Evolutionary conservation across 2,888 invertebrate genomes (phyloP), one percentile per base, ranked within the genome.

Genomic region (Sycophila texana): DNA sequence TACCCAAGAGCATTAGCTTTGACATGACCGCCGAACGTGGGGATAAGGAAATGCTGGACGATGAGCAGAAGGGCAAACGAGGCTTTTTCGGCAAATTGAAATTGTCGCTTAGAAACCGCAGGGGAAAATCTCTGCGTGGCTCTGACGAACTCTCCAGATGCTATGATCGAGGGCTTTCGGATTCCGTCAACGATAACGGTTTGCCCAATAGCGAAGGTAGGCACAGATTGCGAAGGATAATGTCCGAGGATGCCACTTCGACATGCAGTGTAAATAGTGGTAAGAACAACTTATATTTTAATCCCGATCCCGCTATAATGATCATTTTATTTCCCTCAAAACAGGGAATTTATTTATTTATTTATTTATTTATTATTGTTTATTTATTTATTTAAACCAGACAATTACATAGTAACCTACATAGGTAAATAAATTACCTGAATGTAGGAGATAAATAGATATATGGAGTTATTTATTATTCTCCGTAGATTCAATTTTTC

Each of bases 1-100:
- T 97, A 86, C 96, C 97, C 0, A 97, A 97, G 91, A 97, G 96
- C 86, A 97, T 97, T 85, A 97, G 96, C 88, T 97, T 97, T 86
- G 97, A 97, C 90, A 95, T 96, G 88, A 96, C 96, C 0, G 96
- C 97, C 0, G 96, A 96, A 87, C 95, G 96, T 84, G 93, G 94
- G 1, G 95, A 95, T 85, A 94, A 94, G 91, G 92, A 91, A 82
- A 84, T 90, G 76, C 90, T 91, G 82, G 93, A 92, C 83, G 93
- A 93, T 63, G 92, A 92, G 81, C 91, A 91, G 74, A 92, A 92
- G 84, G 91, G 91, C 79, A 93, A 93, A 79, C 92, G 93, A 79
- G 92, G 95, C 20, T 95, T 96, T 85, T 95, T 96, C 86, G 94
- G 94, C 55, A 95, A 94, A 86, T 92, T 96, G 68, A 94, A 94